Evolutionary conservation across 1,140 invertebrate genomes (phyloP), one percentile per base, ranked within the genome.

Genomic region (Drosophila nigromelanica): DNA sequence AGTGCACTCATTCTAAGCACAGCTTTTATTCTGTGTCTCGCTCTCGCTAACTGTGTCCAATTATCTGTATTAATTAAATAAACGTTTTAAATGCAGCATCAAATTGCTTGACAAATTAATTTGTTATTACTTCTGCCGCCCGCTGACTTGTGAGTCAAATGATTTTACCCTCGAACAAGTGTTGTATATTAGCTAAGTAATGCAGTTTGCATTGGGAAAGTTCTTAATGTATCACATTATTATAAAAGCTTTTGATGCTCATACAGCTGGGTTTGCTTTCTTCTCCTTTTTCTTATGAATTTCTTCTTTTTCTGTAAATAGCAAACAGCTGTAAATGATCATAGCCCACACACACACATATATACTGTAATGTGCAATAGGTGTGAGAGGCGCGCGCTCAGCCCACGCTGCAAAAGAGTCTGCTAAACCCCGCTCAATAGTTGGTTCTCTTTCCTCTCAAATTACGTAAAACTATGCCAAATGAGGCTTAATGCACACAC

Each of bases 401-500:
- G 43, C 78, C 64, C 69, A 70, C 55, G 70, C 42, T 59, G 21
- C 24, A 55, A 74, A 55, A 66, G 58, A 54, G 60, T 64, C 47
- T 48, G 51, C 40, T 68, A 78, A 86, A 78, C 78, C 64, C 43
- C 39, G 59, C 55, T 69, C 48, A 63, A 73, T 59, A 52, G 42
- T 55, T 54, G 30, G 35, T 60, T 70, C 74, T 74, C 76, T 67
- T 62, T 52, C 18, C 66, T 56, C 67, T 69, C 51, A 47, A 51
- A 79, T 87, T 82, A 86, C 82, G 82, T 86, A 86, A 86, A 86
- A 76, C 71, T 87, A 86, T 86, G 82, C 82, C 82, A 87, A 86
- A 89, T 79, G 78, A 63, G 64, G 82, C 82, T 86, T 86, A 86
- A 63, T 62, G 48, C 61, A 54, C 15, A 61, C 66, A 11, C 54